Conservation (phyloP, 2,797 vertebrate species). For the Hylomyscus alleni region DNA sequence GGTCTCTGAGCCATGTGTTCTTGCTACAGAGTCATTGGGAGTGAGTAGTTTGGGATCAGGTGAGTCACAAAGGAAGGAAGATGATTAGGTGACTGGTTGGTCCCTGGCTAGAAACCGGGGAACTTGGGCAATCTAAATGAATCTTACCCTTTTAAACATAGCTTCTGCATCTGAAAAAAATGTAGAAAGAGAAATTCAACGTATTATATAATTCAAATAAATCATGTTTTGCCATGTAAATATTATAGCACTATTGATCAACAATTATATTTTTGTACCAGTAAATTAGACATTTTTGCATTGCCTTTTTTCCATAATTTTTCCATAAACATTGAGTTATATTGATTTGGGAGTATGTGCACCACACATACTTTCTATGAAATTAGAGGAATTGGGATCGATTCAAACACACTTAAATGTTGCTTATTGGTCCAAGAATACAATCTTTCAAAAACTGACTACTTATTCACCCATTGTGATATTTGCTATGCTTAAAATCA, state of each 20-base stretch:
- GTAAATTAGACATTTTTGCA: neutral
- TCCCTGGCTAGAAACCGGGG: neutral
- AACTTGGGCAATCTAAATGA: neutral
- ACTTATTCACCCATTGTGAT: neutral
- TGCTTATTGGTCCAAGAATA: neutral
- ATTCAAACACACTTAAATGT: neutral
- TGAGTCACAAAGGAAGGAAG: neutral
- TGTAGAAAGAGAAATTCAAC: neutral
- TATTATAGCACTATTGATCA: neutral
- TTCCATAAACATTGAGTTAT: neutral
- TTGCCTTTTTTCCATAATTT: neutral
- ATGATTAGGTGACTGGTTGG: neutral
- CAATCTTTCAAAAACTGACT: neutral
- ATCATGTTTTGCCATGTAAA: neutral
- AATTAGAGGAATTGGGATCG: neutral
- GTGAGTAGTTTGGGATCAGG: neutral
- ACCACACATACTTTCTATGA: neutral
- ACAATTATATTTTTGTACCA: neutral
- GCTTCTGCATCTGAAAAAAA: neutral
- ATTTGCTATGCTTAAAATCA: neutral
- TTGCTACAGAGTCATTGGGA: neutral
- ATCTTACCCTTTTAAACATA: neutral
- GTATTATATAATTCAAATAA: neutral
- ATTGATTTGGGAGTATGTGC: neutral
- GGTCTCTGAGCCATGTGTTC: neutral